Conservation (phyloP, 2,888 invertebrate genomes). For the Drosophila yooni region DNA sequence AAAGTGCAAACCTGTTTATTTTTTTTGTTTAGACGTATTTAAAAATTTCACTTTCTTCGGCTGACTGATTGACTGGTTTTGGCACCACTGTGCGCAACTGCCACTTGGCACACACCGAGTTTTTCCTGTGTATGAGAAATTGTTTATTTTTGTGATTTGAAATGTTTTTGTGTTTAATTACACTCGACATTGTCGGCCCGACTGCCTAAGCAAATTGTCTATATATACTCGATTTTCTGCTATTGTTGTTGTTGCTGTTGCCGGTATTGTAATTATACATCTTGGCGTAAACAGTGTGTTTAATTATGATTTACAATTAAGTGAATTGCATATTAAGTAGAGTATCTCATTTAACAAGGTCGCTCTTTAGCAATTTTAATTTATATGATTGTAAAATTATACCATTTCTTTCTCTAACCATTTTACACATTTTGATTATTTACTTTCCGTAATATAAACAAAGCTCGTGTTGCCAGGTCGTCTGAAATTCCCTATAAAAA, state of each 20-base stretch:
- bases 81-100: conserved; percentile 24
- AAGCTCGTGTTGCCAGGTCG: conserved; percentile 5
- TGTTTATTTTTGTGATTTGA: conserved; percentile 68
- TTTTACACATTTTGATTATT: conserved; percentile 7
- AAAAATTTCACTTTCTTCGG: conserved; percentile 25
- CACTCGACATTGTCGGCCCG: conserved; percentile 51
- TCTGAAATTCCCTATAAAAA: conserved; percentile 18
- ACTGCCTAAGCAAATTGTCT: conserved; percentile 47
- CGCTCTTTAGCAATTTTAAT: background rate
- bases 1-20: background rate
- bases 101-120: conserved; percentile 6
- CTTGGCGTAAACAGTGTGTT: conserved; percentile 4
- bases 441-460: conserved; percentile 26
- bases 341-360: conserved; percentile 1
- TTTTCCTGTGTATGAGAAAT: conserved; percentile 25
- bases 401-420: conserved; percentile 23
- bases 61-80: background rate
- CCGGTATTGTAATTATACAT: conserved; percentile 8
- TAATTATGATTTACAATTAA: conserved; percentile 46
- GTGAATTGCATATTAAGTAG: conserved; percentile 18
- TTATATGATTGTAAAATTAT: background rate
- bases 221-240: conserved; percentile 18
- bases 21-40: background rate
- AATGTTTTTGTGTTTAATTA: conserved; percentile 68
- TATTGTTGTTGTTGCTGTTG: conserved; percentile 3